A percentile compares a stretch with the other conserved stretches of the same genome.
These are phyloP conservation scores for Drosophila burlai DNA, from an alignment of 1,140 invertebrate species.

Conservation along the genomic window DNA sequence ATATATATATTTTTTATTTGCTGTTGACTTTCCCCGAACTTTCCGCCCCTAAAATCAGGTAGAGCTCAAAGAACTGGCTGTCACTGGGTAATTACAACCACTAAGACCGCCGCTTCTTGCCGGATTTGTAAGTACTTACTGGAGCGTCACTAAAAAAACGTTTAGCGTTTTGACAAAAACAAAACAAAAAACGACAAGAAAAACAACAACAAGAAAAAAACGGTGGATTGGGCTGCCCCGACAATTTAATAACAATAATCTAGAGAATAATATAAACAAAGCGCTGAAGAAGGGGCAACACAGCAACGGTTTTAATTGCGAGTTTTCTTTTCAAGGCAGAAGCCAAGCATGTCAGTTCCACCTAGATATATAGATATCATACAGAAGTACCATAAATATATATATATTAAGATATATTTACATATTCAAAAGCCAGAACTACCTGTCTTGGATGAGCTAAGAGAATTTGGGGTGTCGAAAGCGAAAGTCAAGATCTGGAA, in stretches of 20 bases:
- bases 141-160: slow-evolving; percentile 77
- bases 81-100: slow-evolving; percentile 46
- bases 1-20: slow-evolving; percentile 3
- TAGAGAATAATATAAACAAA: slow-evolving; percentile 48
- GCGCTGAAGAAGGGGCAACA: slow-evolving; percentile 26
- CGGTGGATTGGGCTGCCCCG: slow-evolving; percentile 13
- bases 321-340: slow-evolving; percentile 68
- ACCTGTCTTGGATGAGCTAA: slow-evolving; percentile 34
- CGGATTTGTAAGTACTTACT: slow-evolving; percentile 48
- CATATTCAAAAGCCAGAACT: slow-evolving; percentile 12
- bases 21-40: slow-evolving; percentile 36
- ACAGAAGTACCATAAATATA: not conserved
- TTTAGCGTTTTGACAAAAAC: slow-evolving; percentile 58
- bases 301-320: slow-evolving; percentile 62
- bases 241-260: slow-evolving; percentile 66
- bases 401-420: not conserved
- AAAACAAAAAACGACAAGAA: slow-evolving; percentile 33
- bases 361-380: slow-evolving; percentile 14
- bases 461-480: slow-evolving; percentile 20
- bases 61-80: slow-evolving; percentile 26
- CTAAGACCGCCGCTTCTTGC: slow-evolving; percentile 40
- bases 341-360: slow-evolving; percentile 42
- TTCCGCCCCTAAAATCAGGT: slow-evolving; percentile 37
- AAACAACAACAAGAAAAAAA: slow-evolving; percentile 1
- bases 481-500: slow-evolving; percentile 13